Conservation (phyloP, 2,888 invertebrate genomes). For the Philereme transversata region DNA sequence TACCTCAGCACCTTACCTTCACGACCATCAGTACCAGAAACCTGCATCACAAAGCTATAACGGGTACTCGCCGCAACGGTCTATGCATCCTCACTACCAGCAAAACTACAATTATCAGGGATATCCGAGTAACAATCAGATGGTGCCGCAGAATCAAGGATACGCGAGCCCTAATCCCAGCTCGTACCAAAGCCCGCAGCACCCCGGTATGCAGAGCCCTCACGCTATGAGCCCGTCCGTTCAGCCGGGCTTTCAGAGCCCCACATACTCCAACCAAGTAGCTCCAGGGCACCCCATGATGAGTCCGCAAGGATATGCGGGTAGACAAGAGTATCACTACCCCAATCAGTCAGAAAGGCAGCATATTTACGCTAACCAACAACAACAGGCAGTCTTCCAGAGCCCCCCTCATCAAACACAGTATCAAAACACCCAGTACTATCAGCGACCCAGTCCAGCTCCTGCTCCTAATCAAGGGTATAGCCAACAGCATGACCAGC, state of each 20-base stretch:
- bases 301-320: conserved; percentile 70
- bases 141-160: conserved; percentile 66
- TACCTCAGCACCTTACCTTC: conserved; percentile 65
- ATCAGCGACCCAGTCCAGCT: conserved; percentile 66
- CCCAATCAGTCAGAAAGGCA: conserved; percentile 68
- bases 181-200: conserved; percentile 73
- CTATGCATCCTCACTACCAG: conserved; percentile 66
- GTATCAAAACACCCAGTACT: conserved; percentile 71
- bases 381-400: conserved; percentile 60
- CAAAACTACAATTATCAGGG: conserved; percentile 69
- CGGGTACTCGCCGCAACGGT: conserved; percentile 70
- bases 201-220: conserved; percentile 71
- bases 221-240: conserved; percentile 67
- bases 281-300: conserved; percentile 71
- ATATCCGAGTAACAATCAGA: conserved; percentile 63
- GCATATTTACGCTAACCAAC: conserved; percentile 66
- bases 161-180: conserved; percentile 69
- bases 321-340: conserved; percentile 70
- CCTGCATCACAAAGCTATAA: conserved; percentile 62
- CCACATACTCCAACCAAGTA: conserved; percentile 70
- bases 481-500: conserved; percentile 60
- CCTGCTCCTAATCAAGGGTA: conserved; percentile 57
- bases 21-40: conserved; percentile 80
- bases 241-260: conserved; percentile 73
- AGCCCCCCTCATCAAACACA: conserved; percentile 75